Evolutionary conservation across 2,797 vertebrate species (phyloP).

Genomic region (Chloroceryle inda): DNA sequence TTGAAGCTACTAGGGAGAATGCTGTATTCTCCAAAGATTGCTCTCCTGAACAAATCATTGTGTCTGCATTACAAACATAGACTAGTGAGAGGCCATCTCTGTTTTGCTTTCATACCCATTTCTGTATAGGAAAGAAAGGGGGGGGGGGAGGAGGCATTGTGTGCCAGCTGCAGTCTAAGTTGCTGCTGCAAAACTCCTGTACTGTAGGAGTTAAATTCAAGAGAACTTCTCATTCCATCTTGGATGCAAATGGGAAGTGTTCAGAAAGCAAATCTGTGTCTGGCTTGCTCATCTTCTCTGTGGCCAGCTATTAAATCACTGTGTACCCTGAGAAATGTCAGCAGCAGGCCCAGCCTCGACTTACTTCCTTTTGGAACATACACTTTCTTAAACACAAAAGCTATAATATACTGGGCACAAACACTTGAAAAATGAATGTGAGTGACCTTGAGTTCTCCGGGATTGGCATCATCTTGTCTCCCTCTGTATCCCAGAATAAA

Average conservation of each 20-base stretch:
- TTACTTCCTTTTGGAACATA: neutral
- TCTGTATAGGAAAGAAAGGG: neutral
- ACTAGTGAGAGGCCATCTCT: neutral
- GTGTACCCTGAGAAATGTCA: neutral
- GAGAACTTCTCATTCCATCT: neutral
- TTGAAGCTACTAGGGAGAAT: slow-evolving; percentile 19
- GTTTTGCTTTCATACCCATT: neutral
- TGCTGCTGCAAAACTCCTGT: neutral
- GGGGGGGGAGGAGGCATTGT: neutral
- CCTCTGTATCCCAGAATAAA: neutral
- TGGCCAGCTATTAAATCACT: neutral
- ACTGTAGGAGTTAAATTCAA: neutral
- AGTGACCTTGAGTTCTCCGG: neutral
- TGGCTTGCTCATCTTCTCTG: neutral
- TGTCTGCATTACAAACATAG: neutral
- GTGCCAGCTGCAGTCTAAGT: neutral
- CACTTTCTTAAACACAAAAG: neutral
- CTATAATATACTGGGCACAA: neutral
- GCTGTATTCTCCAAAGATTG: slow-evolving; percentile 7
- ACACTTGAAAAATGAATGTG: neutral
- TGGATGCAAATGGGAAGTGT: neutral
- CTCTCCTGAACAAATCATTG: neutral
- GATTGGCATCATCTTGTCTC: neutral
- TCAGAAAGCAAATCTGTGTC: neutral
- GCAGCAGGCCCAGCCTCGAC: neutral